Evolutionary conservation across 1,140 invertebrate genomes (phyloP).

Genomic region (Stenopsyche tienmushanensis): DNA sequence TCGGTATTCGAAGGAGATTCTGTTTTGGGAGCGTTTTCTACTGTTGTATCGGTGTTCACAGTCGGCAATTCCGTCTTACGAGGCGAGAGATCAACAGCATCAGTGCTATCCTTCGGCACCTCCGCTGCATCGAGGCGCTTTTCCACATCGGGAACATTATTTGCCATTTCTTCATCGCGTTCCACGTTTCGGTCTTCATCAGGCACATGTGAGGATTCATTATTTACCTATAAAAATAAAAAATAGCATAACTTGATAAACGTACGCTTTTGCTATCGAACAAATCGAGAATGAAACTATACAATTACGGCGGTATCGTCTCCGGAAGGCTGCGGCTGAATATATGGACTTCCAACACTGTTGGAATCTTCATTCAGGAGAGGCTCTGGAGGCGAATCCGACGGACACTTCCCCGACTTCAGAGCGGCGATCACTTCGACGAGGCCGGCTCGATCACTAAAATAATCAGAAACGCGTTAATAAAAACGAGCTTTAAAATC

Average conservation of each 20-base stretch:
- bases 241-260: no score
- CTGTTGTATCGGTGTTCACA: background rate
- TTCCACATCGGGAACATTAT: background rate
- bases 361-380: constrained; percentile 68
- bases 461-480: constrained; percentile 18
- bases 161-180: background rate
- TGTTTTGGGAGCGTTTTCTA: no score
- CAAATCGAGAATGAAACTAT: no score
- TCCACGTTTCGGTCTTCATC: background rate
- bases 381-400: constrained; percentile 56
- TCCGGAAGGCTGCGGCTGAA: constrained; percentile 19
- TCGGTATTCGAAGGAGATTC: no score
- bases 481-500: no score
- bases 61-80: background rate
- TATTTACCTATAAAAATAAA: constrained; percentile 3
- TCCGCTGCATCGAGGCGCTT: background rate
- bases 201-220: background rate
- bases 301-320: constrained; percentile 50
- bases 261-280: no score
- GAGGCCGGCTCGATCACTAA: constrained; percentile 72
- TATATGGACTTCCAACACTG: constrained; percentile 51
- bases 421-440: constrained; percentile 72
- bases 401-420: constrained; percentile 65
- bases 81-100: background rate
- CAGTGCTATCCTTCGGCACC: background rate